Evolutionary conservation across 2,888 invertebrate species (phyloP).

Genomic region (Arctia plantaginis): DNA sequence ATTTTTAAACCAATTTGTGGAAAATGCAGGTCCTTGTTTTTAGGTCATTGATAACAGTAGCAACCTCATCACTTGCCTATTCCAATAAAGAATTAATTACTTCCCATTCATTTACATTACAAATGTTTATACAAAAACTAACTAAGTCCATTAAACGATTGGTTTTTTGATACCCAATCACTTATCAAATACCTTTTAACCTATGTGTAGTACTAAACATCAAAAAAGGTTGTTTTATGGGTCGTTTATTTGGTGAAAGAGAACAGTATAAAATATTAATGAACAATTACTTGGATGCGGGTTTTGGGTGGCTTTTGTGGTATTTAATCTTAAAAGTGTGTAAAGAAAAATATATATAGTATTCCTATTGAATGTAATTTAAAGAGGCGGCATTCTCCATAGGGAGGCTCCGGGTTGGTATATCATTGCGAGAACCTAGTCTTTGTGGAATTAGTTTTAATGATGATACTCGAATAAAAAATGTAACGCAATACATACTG

Average conservation of each 20-base stretch:
- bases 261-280: slow-evolving; percentile 30
- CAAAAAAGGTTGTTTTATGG: slow-evolving; percentile 36
- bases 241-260: slow-evolving; percentile 26
- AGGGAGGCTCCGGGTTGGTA: too few species aligned
- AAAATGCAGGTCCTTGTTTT: too few species aligned
- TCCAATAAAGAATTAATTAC: background rate
- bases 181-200: slow-evolving; percentile 37
- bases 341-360: background rate
- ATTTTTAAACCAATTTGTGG: too few species aligned
- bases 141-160: slow-evolving; percentile 51
- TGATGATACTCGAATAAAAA: too few species aligned
- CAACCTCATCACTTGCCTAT: background rate
- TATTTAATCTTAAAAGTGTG: background rate
- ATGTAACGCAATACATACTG: too few species aligned
- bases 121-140: slow-evolving; percentile 46
- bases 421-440: too few species aligned
- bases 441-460: too few species aligned
- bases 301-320: background rate
- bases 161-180: slow-evolving; percentile 45
- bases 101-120: slow-evolving; percentile 31
- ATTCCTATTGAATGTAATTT: too few species aligned
- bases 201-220: slow-evolving; percentile 26
- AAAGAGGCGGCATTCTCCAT: too few species aligned
- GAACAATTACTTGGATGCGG: slow-evolving; percentile 20
- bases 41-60: too few species aligned